phyloP scores from a whole-genome alignment of 2,797 vertebrate genomes.

The Podarcis lilfordi region DNA sequence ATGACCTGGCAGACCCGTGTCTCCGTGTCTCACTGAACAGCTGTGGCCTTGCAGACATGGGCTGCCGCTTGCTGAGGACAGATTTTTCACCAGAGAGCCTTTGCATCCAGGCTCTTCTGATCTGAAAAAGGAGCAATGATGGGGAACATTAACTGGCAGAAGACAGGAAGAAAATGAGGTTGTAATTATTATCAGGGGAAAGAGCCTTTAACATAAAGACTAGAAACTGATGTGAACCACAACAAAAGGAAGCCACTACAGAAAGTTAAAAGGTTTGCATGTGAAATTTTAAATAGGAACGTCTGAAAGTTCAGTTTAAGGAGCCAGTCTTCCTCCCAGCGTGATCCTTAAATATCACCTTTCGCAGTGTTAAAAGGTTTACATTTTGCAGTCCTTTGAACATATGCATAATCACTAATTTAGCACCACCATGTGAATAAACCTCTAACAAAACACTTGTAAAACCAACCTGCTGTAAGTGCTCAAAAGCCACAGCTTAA shows the following conservation, averaged over 20 bases:
- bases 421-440: slow-evolving; percentile 30
- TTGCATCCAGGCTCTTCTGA: neutral
- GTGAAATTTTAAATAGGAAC: neutral
- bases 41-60: neutral
- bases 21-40: neutral
- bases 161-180: neutral
- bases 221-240: neutral
- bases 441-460: neutral
- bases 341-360: slow-evolving; percentile 7
- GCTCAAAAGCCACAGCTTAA: slow-evolving; percentile 47
- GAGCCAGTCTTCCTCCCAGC: neutral
- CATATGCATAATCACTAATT: slow-evolving; percentile 39
- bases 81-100: neutral
- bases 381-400: neutral
- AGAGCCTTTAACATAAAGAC: neutral
- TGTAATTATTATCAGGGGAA: neutral
- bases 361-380: slow-evolving; percentile 19
- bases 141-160: neutral
- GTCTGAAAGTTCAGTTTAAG: neutral
- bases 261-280: neutral
- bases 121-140: neutral
- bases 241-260: neutral
- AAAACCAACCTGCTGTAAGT: slow-evolving; percentile 49
- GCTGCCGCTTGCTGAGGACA: neutral
- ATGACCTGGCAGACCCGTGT: slow-evolving; percentile 3